phyloP scores from a whole-genome alignment of 2,888 invertebrate genomes.

The Heliconius ismenius region DNA sequence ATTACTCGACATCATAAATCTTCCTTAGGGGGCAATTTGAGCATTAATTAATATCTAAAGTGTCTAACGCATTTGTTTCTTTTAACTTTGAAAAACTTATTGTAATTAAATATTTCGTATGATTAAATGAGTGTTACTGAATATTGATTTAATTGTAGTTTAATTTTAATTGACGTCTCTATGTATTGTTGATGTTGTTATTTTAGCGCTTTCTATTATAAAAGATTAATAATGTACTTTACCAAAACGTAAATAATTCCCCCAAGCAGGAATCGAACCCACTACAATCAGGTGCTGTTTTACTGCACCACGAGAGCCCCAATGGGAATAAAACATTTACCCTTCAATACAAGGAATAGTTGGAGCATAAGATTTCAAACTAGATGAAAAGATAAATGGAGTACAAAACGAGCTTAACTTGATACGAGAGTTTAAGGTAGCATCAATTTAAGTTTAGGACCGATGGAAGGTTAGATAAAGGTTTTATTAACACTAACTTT shows the following conservation, averaged over 20 bases:
- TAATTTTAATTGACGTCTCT: background rate
- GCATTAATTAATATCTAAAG: slow-evolving; percentile 1
- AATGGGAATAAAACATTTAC: background rate
- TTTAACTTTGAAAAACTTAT: background rate
- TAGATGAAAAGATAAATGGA: slow-evolving; percentile 28
- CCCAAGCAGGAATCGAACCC: background rate
- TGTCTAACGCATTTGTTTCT: slow-evolving; percentile 7
- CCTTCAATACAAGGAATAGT: background rate
- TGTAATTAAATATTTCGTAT: background rate
- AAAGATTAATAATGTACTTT: no score
- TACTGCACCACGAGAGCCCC: background rate
- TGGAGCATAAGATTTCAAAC: slow-evolving; percentile 19
- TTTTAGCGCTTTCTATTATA: no score
- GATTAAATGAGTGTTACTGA: background rate
- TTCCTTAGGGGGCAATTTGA: background rate
- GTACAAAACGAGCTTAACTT: slow-evolving; percentile 38
- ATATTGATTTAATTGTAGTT: background rate
- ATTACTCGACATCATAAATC: slow-evolving; percentile 17
- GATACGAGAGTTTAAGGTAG: slow-evolving; percentile 45
- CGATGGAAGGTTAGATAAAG: slow-evolving; percentile 48
- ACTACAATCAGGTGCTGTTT: background rate
- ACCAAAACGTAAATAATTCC: background rate
- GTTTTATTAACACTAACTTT: slow-evolving; percentile 46
- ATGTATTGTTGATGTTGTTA: no score
- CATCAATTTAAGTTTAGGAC: slow-evolving; percentile 50